A percentile compares a stretch with the other conserved stretches of the same genome.
Conservation (phyloP, 2,888 invertebrate species). For the Noctua janthina region DNA sequence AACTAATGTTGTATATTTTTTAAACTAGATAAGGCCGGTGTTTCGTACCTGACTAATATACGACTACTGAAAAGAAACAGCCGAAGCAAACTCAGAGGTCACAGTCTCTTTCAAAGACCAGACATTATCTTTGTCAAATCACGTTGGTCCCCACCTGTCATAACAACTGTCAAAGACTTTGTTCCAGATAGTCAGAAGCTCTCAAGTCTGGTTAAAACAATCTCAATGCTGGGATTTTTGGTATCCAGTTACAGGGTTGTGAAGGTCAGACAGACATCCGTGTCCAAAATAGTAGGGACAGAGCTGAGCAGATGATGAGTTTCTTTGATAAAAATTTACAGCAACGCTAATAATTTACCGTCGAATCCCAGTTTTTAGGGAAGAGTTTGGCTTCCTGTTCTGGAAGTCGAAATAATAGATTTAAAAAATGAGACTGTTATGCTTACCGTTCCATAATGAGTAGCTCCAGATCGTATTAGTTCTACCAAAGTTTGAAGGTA, state of each 20-base stretch:
- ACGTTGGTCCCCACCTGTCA: too few species aligned
- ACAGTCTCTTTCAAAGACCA: not conserved
- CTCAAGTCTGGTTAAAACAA: too few species aligned
- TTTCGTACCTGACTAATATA: too few species aligned
- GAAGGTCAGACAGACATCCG: not conserved
- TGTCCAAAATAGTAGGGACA: not conserved
- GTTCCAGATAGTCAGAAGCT: too few species aligned
- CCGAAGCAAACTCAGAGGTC: too few species aligned
- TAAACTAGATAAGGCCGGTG: too few species aligned
- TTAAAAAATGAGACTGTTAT: not conserved
- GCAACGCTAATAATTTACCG: not conserved
- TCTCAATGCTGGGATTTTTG: not conserved
- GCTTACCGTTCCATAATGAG: conserved; percentile 14
- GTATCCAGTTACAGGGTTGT: not conserved
- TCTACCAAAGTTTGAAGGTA: conserved; percentile 17
- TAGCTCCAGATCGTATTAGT: not conserved
- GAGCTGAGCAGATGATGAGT: not conserved
- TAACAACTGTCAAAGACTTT: too few species aligned
- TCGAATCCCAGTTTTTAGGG: not conserved
- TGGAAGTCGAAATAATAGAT: too few species aligned
- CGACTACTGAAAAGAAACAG: too few species aligned
- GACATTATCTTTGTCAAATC: too few species aligned
- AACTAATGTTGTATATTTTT: too few species aligned
- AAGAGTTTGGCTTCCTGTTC: not conserved
- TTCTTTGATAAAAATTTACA: not conserved